Evolutionary conservation across 2,113 vertebrate genomes (phyloP), one percentile per base, ranked within the genome.

Genomic region (Macrotis lagotis): DNA sequence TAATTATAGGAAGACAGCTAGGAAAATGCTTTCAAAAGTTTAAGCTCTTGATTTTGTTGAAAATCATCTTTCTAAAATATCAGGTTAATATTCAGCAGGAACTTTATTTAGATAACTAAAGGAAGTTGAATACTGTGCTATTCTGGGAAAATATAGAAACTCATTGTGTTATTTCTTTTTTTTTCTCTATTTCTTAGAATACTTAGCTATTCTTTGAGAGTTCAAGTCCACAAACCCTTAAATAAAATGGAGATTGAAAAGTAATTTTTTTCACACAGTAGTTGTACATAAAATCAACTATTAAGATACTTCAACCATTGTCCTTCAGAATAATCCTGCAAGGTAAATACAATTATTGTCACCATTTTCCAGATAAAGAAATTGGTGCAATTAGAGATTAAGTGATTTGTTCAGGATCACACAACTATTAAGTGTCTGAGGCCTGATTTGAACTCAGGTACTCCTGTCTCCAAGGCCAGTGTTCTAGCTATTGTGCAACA

Each of bases 11-110:
- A 97, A 92, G 1, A 66, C 90, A 48, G 83, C 44, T 52, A 10
- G 49, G 48, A 92, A 93, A 24, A 51, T 52, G 51, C 49, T 95
- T 93, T 90, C 93, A 97, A 96, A 97, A 95, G 4, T 93, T 91
- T 95, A 97, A 95, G 14, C 12, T 90, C 9, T 49, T 92, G 5
- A 12, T 74, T 59, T 96, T 47, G n/a, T 92, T 97, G 83, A 48
- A 96, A 93, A 48, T 88, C 14, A 91, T 22, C 92, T 97, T 96
- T 50, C 14, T 83, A 93, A 94, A 24, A 74, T 22, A n/a, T 74
- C 37, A 74, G 66, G 37, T 7, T 37, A 31, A 66, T n/a, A 74
- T 74, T 74, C 37, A n/a, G 12, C 14, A 74, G 37, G 37, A 74
- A 74, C 14, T 74, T 66, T 53, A 53, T 25, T 53, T 66, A 37